Conservation (phyloP, 2,113 vertebrate genomes). For the Ictalurus furcatus region DNA sequence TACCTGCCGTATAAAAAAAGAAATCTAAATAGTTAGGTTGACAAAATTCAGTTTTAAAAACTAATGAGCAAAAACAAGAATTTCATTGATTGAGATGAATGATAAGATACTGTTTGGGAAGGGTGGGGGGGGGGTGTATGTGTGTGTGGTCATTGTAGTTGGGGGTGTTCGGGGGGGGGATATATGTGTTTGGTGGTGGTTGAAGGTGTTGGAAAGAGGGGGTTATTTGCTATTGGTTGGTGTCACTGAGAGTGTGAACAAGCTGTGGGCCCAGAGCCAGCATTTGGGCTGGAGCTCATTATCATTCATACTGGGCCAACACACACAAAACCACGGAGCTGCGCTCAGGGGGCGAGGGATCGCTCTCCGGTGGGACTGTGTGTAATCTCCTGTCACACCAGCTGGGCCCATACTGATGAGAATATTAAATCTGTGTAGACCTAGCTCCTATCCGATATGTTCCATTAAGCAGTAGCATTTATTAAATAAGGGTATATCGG, state of each 20-base stretch:
- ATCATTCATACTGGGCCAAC: conserved; percentile 43
- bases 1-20: neutral
- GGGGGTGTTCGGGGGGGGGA: accelerated
- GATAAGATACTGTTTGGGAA: neutral
- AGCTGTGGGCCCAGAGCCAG: conserved; percentile 39
- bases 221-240: conserved; percentile 8
- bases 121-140: neutral
- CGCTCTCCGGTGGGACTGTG: conserved; percentile 49
- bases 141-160: neutral
- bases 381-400: conserved; percentile 55
- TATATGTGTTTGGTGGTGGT: neutral
- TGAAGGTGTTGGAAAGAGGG: neutral
- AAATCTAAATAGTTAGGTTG: neutral
- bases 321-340: conserved; percentile 38
- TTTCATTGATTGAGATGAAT: neutral
- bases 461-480: conserved; percentile 32
- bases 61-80: neutral
- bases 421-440: conserved; percentile 42
- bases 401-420: conserved; percentile 53
- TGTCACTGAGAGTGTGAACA: conserved; percentile 33
- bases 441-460: conserved; percentile 27
- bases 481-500: conserved; percentile 5
- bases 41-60: neutral
- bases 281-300: conserved; percentile 46
- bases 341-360: conserved; percentile 40